These are phyloP conservation scores for Branchipolynoe longqiensis DNA, from an alignment of 2,888 invertebrate genomes.

Conservation along the genomic window DNA sequence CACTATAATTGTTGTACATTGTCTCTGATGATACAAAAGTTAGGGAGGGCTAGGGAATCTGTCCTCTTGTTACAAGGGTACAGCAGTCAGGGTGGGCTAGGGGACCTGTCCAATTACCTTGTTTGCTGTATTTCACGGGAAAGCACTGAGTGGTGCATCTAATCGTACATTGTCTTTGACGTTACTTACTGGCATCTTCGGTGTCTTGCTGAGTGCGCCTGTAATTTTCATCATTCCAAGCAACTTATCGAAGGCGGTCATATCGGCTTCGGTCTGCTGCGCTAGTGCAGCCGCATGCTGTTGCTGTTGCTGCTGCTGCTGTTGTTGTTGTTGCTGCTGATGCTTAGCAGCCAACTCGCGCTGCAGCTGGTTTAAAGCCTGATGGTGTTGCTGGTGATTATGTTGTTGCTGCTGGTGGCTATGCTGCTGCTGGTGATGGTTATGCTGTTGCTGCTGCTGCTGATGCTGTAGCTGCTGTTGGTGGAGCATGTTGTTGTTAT, in stretches of 20 bases:
- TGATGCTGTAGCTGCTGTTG: conserved; percentile 53
- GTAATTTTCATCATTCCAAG: conserved; percentile 78
- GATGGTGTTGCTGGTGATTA: conserved; percentile 3
- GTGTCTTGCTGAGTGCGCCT: conserved; percentile 73
- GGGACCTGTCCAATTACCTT: no score
- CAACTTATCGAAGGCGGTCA: conserved; percentile 80
- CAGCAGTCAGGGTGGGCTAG: no score
- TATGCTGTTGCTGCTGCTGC: conserved; percentile 58
- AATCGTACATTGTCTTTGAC: no score
- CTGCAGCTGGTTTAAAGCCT: conserved; percentile 24
- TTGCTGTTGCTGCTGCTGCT: conserved; percentile 58
- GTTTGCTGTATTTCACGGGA: no score
- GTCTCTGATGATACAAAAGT: no score
- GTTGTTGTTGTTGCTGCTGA: conserved; percentile 59
- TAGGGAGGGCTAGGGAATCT: no score
- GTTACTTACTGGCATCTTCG: conserved; percentile 65
- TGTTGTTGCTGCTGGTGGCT: conserved; percentile 8
- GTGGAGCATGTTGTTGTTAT: conserved; percentile 55
- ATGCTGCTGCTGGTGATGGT: conserved; percentile 56
- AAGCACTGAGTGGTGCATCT: no score
- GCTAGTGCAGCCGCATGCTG: neutral
- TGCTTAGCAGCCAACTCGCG: conserved; percentile 58
- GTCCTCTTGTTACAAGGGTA: no score
- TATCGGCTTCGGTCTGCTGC: conserved; percentile 67
- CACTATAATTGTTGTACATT: no score